Evolutionary conservation across 2,888 invertebrate species (phyloP).

Genomic region (Drosophila koepferae): DNA sequence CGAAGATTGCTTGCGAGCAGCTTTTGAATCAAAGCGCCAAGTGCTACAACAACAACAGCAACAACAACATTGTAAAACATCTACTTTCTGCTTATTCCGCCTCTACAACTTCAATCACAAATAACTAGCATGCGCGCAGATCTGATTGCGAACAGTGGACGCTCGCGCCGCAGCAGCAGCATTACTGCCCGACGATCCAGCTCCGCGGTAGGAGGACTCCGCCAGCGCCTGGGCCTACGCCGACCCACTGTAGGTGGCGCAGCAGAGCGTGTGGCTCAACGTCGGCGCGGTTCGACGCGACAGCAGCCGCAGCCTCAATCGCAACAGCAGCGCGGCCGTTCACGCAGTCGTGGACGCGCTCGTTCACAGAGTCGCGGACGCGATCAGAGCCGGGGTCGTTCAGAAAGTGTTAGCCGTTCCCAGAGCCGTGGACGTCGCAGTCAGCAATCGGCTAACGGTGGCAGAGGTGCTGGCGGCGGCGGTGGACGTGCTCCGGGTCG

Average conservation of each 20-base stretch:
- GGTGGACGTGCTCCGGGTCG: conserved; percentile 45
- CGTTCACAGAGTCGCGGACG: conserved; percentile 44
- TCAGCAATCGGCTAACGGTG: conserved; percentile 37
- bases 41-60: conserved; percentile 45
- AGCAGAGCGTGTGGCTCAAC: conserved; percentile 74
- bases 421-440: conserved; percentile 53
- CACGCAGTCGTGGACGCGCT: conserved; percentile 73
- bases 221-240: conserved; percentile 77
- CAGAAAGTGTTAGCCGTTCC: conserved; percentile 39
- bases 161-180: conserved; percentile 51
- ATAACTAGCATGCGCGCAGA: conserved; percentile 85
- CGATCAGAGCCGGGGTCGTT: conserved; percentile 43
- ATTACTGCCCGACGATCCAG: conserved; percentile 73
- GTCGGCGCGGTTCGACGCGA: conserved; percentile 51
- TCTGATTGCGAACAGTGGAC: conserved; percentile 70
- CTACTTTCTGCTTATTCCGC: conserved; percentile 70
- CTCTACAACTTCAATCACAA: conserved; percentile 50
- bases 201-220: conserved; percentile 67
- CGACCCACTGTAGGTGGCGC: conserved; percentile 75
- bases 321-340: conserved; percentile 62
- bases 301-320: conserved; percentile 45
- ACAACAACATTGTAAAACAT: conserved; percentile 58
- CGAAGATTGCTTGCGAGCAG: conserved; percentile 42
- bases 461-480: conserved; percentile 10
- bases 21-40: conserved; percentile 31